Percentiles rank a stretch among this genome's conserved stretches.
Conservation (phyloP, 2,888 invertebrate genomes). For the Scaptomyza flava region DNA sequence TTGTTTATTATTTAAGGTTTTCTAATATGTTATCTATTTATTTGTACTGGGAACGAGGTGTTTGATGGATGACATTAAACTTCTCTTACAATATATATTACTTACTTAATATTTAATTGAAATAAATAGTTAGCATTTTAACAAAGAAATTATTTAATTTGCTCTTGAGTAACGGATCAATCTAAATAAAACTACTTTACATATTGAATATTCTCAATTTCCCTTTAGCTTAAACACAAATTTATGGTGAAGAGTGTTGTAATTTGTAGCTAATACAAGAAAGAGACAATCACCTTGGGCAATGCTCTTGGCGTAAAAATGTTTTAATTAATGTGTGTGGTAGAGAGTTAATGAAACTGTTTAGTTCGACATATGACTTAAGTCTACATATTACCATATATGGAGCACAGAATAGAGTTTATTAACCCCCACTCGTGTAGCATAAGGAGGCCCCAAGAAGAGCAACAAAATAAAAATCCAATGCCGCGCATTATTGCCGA, state of each 20-base stretch:
- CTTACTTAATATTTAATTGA: too few species aligned
- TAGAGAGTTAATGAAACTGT: slow-evolving; percentile 75
- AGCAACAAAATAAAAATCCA: not conserved
- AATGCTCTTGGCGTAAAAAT: slow-evolving; percentile 62
- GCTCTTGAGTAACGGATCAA: too few species aligned
- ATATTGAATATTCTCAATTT: not conserved
- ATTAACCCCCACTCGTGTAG: slow-evolving; percentile 66
- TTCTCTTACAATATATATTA: too few species aligned
- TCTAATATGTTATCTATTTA: too few species aligned
- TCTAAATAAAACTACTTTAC: too few species aligned
- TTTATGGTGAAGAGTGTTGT: slow-evolving; percentile 43
- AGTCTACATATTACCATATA: slow-evolving; percentile 66
- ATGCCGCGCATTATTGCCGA: slow-evolving; percentile 24
- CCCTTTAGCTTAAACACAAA: not conserved
- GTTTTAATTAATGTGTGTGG: slow-evolving; percentile 73
- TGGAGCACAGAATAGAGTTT: slow-evolving; percentile 64
- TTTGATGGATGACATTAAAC: too few species aligned
- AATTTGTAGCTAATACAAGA: slow-evolving; percentile 11
- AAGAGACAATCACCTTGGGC: slow-evolving; percentile 54
- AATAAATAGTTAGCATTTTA: too few species aligned
- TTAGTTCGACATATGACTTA: slow-evolving; percentile 62
- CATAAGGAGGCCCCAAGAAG: slow-evolving; percentile 11
- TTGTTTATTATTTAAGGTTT: too few species aligned
- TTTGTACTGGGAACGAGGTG: too few species aligned
- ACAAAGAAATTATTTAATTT: too few species aligned